Conservation (phyloP, 2,113 vertebrate genomes). For the Spea bombifrons region DNA sequence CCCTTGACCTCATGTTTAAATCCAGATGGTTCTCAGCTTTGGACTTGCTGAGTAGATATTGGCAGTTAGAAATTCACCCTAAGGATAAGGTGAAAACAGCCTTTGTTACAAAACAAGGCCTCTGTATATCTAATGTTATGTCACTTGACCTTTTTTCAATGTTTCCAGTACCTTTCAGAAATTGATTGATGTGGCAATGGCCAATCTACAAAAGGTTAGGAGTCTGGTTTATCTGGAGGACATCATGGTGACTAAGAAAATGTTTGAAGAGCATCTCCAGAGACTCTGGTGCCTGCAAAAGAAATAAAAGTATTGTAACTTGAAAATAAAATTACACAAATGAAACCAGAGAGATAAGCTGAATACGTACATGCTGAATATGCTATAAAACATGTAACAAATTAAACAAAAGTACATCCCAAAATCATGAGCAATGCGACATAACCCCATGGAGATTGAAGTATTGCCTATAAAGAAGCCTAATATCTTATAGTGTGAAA, state of each 20-base stretch:
- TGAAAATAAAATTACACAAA: neutral
- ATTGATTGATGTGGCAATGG: conserved; percentile 12
- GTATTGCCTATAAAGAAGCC: no score
- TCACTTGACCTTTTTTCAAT: conserved; percentile 17
- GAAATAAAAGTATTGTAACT: conserved; percentile 13
- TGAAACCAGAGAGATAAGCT: neutral
- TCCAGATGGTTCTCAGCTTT: conserved; percentile 3
- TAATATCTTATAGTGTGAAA: no score
- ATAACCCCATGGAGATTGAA: no score
- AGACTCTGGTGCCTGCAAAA: neutral
- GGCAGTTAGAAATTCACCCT: conserved; percentile 8
- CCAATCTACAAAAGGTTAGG: neutral
- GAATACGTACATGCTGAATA: no score
- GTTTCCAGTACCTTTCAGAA: conserved; percentile 1
- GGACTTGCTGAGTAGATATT: neutral
- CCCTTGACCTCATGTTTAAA: conserved; percentile 1
- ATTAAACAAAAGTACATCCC: no score
- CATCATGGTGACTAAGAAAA: conserved; percentile 1
- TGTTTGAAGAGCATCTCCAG: conserved; percentile 19
- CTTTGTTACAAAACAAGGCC: neutral
- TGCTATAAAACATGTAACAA: no score
- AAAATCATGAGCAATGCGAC: no score
- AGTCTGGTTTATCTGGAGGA: conserved; percentile 13
- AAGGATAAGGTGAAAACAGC: neutral
- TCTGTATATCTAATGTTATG: neutral